Evolutionary conservation across 2,113 vertebrate species (phyloP).

Genomic region (Telmatochromis brichardi): DNA sequence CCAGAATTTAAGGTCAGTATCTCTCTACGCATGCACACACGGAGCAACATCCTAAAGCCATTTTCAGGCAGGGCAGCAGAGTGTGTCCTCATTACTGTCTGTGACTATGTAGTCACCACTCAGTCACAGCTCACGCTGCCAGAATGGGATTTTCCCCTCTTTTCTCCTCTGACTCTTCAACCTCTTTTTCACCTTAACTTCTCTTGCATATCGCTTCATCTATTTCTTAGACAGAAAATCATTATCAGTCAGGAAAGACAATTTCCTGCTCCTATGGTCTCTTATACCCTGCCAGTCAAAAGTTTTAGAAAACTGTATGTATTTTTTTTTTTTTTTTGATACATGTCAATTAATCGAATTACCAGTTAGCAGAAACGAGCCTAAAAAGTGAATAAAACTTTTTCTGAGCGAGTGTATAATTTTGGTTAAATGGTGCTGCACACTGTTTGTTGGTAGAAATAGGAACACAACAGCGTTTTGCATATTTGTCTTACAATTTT

Average conservation of each 20-base stretch:
- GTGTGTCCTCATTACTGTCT: slow-evolving; percentile 59
- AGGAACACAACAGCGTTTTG: background rate
- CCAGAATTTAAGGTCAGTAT: slow-evolving; percentile 35
- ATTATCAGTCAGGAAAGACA: slow-evolving; percentile 58
- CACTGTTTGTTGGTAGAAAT: background rate
- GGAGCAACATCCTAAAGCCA: slow-evolving; percentile 24
- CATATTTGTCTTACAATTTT: background rate
- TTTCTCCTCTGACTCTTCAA: slow-evolving; percentile 4
- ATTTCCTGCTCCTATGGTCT: slow-evolving; percentile 55
- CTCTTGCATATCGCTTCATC: slow-evolving; percentile 64
- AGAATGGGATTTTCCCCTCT: slow-evolving; percentile 45
- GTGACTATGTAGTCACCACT: slow-evolving; percentile 55
- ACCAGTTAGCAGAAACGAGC: background rate
- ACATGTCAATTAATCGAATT: background rate
- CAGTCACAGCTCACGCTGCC: slow-evolving; percentile 51
- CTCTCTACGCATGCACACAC: background rate
- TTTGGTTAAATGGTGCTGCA: background rate
- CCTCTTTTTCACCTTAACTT: slow-evolving; percentile 48
- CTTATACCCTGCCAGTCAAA: slow-evolving; percentile 5
- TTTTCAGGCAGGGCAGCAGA: slow-evolving; percentile 51
- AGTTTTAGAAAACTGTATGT: background rate
- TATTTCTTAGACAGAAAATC: slow-evolving; percentile 65
- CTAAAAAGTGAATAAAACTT: background rate
- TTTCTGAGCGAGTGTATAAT: background rate
- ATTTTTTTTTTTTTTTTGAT: background rate